Evolutionary conservation across 35 echinoderm and acorn worm species (phyloP).

Genomic region (Acanthaster planci): DNA sequence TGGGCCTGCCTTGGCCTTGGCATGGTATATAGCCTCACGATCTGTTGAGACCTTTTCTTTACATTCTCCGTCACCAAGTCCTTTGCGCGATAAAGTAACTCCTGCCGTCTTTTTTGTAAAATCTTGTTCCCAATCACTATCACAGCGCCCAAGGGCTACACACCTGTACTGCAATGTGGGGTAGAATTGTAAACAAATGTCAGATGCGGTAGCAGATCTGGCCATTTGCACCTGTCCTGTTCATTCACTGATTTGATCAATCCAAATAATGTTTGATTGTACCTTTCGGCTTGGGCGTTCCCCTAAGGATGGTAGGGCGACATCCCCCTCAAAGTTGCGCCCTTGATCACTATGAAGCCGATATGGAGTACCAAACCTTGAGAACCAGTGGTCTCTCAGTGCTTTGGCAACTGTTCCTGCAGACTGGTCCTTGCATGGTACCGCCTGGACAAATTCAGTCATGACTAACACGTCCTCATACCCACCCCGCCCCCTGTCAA

Average conservation of each 20-base stretch:
- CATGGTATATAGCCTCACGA: no score
- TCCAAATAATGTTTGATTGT: constrained; percentile 68
- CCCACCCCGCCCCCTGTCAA: constrained; percentile 44
- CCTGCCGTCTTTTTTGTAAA: no score
- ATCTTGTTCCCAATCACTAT: no score
- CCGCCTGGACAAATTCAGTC: constrained; percentile 42
- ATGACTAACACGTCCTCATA: constrained; percentile 66
- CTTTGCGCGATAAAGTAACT: no score
- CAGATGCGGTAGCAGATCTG: constrained; percentile 60
- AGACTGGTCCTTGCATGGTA: constrained; percentile 41
- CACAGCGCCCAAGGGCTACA: no score
- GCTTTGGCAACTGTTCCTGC: constrained; percentile 50
- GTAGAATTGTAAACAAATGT: constrained; percentile 76
- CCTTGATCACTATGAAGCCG: constrained; percentile 64
- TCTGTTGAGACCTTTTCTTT: no score
- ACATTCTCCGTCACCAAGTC: no score
- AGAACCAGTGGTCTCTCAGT: constrained; percentile 20
- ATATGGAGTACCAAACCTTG: constrained; percentile 23
- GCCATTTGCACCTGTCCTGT: constrained; percentile 55
- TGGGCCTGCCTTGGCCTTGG: background rate
- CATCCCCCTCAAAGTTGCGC: constrained; percentile 57
- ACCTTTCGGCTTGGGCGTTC: constrained; percentile 50
- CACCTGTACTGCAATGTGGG: constrained; percentile 68
- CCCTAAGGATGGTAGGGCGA: background rate
- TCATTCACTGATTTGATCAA: constrained; percentile 36